These are phyloP conservation scores for Gallirallus australis DNA, from an alignment of 2,797 vertebrate genomes.

Conservation along the genomic window DNA sequence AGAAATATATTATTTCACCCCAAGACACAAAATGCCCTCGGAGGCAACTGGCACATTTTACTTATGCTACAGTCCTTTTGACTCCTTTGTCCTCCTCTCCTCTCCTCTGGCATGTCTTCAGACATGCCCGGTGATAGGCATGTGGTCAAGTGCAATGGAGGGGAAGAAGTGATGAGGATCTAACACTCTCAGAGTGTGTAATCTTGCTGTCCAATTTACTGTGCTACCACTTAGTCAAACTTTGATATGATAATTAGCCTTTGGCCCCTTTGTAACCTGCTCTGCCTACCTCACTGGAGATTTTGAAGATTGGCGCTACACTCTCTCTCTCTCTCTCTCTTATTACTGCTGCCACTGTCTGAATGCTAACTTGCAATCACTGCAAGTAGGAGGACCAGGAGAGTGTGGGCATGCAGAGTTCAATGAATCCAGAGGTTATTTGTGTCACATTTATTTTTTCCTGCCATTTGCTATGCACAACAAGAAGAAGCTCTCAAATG, in stretches of 20 bases:
- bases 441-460: background rate
- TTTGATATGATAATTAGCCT: background rate
- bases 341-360: background rate
- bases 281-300: background rate
- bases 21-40: background rate
- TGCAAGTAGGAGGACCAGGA: background rate
- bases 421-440: background rate
- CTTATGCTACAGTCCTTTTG: background rate
- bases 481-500: conserved; percentile 9
- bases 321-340: background rate
- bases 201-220: background rate
- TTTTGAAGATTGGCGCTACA: background rate
- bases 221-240: background rate
- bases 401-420: background rate
- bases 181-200: background rate
- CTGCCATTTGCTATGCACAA: background rate
- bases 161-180: background rate
- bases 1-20: background rate
- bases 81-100: background rate
- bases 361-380: background rate
- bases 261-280: background rate
- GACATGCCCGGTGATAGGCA: accelerated
- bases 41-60: background rate
- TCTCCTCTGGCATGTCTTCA: background rate
- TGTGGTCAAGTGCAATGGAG: background rate